Evolutionary conservation across 2,797 vertebrate species (phyloP).

Genomic region (Hoplostethus mediterraneus): DNA sequence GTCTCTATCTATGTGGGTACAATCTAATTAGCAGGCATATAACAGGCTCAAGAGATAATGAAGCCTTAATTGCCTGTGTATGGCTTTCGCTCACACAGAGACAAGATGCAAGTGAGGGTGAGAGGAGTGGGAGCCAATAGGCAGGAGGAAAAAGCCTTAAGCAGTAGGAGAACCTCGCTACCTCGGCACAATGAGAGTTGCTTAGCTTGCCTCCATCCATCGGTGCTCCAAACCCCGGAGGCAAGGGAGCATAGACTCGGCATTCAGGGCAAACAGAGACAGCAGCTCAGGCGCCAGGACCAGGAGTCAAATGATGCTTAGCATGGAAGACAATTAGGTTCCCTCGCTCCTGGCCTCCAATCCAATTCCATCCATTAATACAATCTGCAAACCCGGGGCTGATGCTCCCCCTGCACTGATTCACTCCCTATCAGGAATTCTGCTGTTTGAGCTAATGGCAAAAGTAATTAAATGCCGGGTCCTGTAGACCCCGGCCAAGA

Average conservation of each 20-base stretch:
- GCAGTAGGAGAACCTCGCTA: not conserved
- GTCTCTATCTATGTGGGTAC: constrained; percentile 25
- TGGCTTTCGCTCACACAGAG: constrained; percentile 30
- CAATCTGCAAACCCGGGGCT: constrained; percentile 38
- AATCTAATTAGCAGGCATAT: constrained; percentile 22
- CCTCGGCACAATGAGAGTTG: constrained; percentile 20
- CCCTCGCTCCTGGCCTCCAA: constrained; percentile 10
- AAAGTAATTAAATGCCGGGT: constrained; percentile 72
- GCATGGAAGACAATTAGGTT: constrained; percentile 54
- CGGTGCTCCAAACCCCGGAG: constrained; percentile 19
- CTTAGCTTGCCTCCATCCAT: constrained; percentile 24
- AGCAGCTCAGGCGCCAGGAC: constrained; percentile 34
- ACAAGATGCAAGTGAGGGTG: constrained; percentile 19
- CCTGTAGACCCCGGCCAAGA: constrained; percentile 43
- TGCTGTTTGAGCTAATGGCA: constrained; percentile 62
- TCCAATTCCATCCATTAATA: constrained; percentile 25
- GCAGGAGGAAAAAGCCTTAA: constrained; percentile 13
- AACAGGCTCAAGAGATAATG: constrained; percentile 13
- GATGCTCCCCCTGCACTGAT: constrained; percentile 36
- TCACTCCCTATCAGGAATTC: constrained; percentile 52
- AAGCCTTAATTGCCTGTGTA: constrained; percentile 44
- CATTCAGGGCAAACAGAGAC: constrained; percentile 35
- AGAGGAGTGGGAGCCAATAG: constrained; percentile 32
- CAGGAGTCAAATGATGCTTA: constrained; percentile 54
- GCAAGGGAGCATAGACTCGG: constrained; percentile 7